A percentile compares a stretch with the other conserved stretches of the same genome.
These are phyloP conservation scores for Hyaena hyaena DNA, from an alignment of 2,113 vertebrate genomes.

Conservation along the genomic window DNA sequence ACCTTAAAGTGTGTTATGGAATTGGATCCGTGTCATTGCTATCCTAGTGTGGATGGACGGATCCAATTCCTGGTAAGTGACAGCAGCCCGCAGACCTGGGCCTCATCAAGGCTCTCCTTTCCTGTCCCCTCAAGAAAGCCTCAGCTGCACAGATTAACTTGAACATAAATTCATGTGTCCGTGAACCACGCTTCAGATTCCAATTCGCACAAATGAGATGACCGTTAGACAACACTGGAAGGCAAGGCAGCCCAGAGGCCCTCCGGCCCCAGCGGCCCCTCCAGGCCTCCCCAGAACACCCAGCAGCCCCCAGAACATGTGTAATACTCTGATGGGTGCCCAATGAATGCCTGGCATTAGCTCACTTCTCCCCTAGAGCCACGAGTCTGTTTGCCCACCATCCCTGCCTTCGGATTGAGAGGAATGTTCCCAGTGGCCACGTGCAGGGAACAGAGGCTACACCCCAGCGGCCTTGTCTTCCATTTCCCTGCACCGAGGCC, in stretches of 20 bases:
- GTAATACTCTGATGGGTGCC: neutral
- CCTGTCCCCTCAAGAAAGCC: neutral
- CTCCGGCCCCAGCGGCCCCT: neutral
- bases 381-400: neutral
- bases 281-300: neutral
- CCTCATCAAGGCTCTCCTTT: neutral
- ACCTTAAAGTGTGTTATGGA: neutral
- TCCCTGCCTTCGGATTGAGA: neutral
- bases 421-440: neutral
- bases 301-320: neutral
- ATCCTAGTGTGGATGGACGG: rapidly evolving
- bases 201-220: neutral
- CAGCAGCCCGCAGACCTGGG: neutral
- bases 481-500: rapidly evolving
- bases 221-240: neutral
- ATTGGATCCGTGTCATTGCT: rapidly evolving
- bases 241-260: neutral
- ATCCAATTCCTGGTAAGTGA: neutral
- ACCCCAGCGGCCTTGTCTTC: rapidly evolving
- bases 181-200: neutral
- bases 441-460: neutral
- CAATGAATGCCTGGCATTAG: neutral
- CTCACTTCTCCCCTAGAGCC: neutral
- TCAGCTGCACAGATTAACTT: neutral
- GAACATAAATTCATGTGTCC: neutral